Conservation (phyloP, 2,797 vertebrate genomes). For the Argentina silus region DNA sequence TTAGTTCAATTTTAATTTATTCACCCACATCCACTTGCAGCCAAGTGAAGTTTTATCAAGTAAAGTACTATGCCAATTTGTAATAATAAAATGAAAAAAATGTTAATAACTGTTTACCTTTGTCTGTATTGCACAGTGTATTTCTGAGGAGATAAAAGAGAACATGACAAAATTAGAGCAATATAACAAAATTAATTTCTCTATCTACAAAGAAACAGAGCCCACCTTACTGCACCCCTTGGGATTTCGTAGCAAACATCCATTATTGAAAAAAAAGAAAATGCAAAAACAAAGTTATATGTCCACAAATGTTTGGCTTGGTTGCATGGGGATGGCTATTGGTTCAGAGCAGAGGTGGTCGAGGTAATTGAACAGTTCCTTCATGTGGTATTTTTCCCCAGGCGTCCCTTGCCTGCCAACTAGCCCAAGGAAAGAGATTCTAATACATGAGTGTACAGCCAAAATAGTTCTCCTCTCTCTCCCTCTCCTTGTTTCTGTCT, state of each 20-base stretch:
- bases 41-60: background rate
- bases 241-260: background rate
- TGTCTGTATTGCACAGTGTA: slow-evolving; percentile 31
- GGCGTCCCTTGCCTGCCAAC: slow-evolving; percentile 1
- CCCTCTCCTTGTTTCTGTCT: background rate
- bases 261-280: background rate
- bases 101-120: slow-evolving; percentile 43
- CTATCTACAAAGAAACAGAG: background rate
- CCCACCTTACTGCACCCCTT: background rate
- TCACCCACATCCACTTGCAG: background rate
- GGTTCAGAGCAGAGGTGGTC: background rate
- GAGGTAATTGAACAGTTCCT: slow-evolving; percentile 8
- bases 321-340: background rate
- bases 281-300: background rate
- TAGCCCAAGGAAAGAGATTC: slow-evolving; percentile 1
- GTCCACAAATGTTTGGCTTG: background rate
- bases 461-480: slow-evolving; percentile 9
- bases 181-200: slow-evolving; percentile 1
- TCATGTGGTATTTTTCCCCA: background rate
- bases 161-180: slow-evolving; percentile 4
- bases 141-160: slow-evolving; percentile 33
- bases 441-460: slow-evolving; percentile 8
- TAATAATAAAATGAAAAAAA: background rate
- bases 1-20: background rate
- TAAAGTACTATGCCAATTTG: background rate